Conservation (phyloP, 2,797 vertebrate genomes). For the Melanogrammus aeglefinus region DNA sequence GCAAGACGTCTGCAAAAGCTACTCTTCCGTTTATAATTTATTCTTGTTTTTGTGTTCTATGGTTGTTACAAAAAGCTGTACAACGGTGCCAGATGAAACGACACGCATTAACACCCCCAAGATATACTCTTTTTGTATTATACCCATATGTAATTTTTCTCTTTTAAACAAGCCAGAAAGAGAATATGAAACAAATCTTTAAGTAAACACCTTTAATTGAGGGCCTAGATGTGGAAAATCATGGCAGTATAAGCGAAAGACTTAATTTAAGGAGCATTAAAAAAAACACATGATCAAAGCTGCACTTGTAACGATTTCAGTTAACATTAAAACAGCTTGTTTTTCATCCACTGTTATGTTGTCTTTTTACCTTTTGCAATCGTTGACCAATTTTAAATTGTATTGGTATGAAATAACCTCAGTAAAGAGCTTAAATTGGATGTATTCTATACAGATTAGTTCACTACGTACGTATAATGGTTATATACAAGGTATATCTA, state of each 20-base stretch:
- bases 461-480: not conserved
- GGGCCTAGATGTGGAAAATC: conserved; percentile 25
- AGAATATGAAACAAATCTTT: conserved; percentile 30
- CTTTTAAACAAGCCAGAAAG: conserved; percentile 35
- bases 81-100: conserved; percentile 19
- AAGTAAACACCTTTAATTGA: conserved; percentile 23
- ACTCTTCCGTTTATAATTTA: conserved; percentile 3
- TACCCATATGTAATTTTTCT: conserved; percentile 35
- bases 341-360: conserved; percentile 60
- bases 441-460: not conserved
- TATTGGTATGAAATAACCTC: not conserved
- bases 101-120: conserved; percentile 29
- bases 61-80: conserved; percentile 22
- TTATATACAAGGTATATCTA: no score
- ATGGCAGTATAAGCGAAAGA: conserved; percentile 52
- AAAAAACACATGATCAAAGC: conserved; percentile 30
- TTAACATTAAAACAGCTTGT: conserved; percentile 71
- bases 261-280: conserved; percentile 32
- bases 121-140: conserved; percentile 43
- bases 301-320: conserved; percentile 67
- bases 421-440: not conserved
- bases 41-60: conserved; percentile 11
- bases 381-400: not conserved
- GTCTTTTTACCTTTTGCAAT: conserved; percentile 15
- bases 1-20: not conserved